Evolutionary conservation across 2,797 vertebrate species (phyloP).

Genomic region (Rhincodon typus): DNA sequence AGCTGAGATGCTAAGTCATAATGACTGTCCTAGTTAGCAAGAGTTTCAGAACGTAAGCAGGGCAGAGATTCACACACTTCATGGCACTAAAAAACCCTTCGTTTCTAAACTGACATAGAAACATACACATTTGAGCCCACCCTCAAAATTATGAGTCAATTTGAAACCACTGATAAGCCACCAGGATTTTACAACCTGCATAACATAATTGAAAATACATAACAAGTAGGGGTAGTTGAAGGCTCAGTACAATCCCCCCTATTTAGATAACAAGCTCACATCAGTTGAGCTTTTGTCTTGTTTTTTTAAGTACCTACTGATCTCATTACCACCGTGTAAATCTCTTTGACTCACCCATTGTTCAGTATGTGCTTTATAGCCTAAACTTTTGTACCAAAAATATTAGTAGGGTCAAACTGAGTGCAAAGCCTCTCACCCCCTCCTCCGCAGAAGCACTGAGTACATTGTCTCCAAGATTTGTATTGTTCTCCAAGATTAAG

Average conservation of each 20-base stretch:
- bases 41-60: neutral
- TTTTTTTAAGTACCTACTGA: constrained; percentile 7
- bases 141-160: neutral
- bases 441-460: neutral
- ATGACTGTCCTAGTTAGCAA: neutral
- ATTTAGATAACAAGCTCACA: constrained; percentile 23
- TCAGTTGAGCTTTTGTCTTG: constrained; percentile 22
- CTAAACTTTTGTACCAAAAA: constrained; percentile 36
- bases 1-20: neutral
- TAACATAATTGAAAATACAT: constrained; percentile 22
- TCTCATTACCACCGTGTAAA: constrained; percentile 21
- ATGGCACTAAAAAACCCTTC: neutral
- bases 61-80: neutral
- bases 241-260: neutral
- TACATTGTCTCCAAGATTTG: neutral
- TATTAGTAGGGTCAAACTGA: constrained; percentile 33
- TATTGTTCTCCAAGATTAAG: constrained; percentile 29
- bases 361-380: constrained; percentile 22
- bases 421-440: neutral
- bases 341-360: constrained; percentile 17
- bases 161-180: constrained; percentile 28
- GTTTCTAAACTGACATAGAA: neutral
- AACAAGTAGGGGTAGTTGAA: neutral
- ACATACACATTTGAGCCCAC: neutral
- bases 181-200: constrained; percentile 5